Percentiles rank a stretch among this genome's conserved stretches.
These are phyloP conservation scores for Megaustenia siamemsis DNA, from an alignment of 2,888 invertebrate genomes.

Conservation along the genomic window DNA sequence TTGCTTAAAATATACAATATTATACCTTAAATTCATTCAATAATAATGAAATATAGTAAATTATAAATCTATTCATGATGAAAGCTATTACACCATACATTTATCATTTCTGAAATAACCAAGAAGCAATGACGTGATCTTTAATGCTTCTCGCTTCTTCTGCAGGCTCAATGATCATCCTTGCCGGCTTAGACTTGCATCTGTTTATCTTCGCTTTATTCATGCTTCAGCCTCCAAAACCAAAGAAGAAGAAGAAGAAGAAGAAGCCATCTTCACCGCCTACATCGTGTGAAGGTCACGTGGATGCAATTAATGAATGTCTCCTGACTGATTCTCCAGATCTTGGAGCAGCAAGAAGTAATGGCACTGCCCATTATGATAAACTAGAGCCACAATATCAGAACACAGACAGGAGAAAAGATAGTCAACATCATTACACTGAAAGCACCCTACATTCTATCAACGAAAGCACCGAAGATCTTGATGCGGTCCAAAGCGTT, in stretches of 20 bases:
- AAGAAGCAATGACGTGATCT: not conserved
- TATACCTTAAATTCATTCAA: too few relatives aligned
- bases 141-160: not conserved
- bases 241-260: not conserved
- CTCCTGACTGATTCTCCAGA: not conserved
- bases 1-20: too few relatives aligned
- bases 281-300: not conserved
- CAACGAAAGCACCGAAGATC: not conserved
- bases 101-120: too few relatives aligned
- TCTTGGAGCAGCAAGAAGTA: not conserved
- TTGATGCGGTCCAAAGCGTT: not conserved
- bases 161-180: conserved; percentile 68
- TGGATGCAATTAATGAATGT: not conserved
- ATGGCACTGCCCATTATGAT: not conserved
- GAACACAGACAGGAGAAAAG: not conserved
- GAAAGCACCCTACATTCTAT: not conserved
- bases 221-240: conserved; percentile 59
- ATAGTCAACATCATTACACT: not conserved
- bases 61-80: too few relatives aligned
- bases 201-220: conserved; percentile 67
- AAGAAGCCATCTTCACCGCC: not conserved
- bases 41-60: too few relatives aligned
- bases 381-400: not conserved
- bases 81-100: too few relatives aligned
- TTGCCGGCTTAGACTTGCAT: conserved; percentile 70